Conservation (phyloP, 2,888 invertebrate species). For the Nephrotoma appendiculata region DNA sequence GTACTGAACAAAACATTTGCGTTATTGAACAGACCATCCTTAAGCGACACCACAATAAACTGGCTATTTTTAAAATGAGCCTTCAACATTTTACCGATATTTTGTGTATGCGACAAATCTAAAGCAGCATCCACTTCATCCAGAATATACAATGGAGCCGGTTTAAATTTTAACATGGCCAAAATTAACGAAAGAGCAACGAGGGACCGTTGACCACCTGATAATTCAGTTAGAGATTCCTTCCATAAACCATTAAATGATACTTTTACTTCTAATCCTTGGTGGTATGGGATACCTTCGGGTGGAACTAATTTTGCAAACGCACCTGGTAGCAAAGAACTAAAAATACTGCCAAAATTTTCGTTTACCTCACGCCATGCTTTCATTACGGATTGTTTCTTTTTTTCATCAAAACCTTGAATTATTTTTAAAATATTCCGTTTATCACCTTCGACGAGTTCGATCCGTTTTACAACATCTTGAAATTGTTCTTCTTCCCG, state of each 20-base stretch:
- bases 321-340: constrained; percentile 78
- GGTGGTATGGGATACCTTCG: constrained; percentile 55
- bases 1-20: constrained; percentile 95
- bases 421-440: constrained; percentile 63
- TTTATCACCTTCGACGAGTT: constrained; percentile 64
- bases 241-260: constrained; percentile 92
- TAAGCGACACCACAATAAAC: constrained; percentile 95
- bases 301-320: constrained; percentile 71
- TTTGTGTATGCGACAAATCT: constrained; percentile 96
- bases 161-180: constrained; percentile 91
- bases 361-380: constrained; percentile 80
- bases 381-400: constrained; percentile 60
- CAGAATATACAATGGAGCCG: constrained; percentile 96
- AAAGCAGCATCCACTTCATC: constrained; percentile 99
- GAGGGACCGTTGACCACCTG: constrained; percentile 91
- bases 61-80: constrained; percentile 80
- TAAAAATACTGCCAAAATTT: constrained; percentile 93
- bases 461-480: constrained; percentile 46
- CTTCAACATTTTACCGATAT: constrained; percentile 91
- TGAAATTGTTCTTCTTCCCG: constrained; percentile 72
- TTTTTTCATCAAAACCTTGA: constrained; percentile 78
- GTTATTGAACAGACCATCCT: constrained; percentile 99
- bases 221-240: constrained; percentile 87
- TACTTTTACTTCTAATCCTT: constrained; percentile 84
- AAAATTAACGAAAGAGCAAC: constrained; percentile 92